Evolutionary conservation across 2,888 invertebrate genomes (phyloP).

Genomic region (Orthosia gothica): DNA sequence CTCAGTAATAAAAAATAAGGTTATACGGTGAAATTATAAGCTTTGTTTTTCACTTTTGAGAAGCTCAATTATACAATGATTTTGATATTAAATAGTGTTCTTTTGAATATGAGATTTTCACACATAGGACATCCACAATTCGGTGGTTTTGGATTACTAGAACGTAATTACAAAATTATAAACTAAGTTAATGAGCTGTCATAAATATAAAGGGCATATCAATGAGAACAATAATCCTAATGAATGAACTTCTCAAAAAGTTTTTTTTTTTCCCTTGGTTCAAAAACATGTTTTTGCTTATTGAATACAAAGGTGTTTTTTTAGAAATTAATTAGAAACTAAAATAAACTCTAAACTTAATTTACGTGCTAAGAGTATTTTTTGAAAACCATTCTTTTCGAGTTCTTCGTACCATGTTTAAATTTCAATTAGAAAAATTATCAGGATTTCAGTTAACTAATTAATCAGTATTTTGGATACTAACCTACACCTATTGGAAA

Average conservation of each 20-base stretch:
- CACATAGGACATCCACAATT: conserved; percentile 59
- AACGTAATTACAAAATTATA: conserved; percentile 55
- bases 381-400: conserved; percentile 61
- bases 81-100: conserved; percentile 31
- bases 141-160: conserved; percentile 56
- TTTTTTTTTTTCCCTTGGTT: conserved; percentile 32
- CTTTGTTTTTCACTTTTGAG: conserved; percentile 8
- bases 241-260: conserved; percentile 23
- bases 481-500: not conserved
- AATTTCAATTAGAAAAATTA: not conserved
- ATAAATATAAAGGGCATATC: conserved; percentile 12
- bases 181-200: conserved; percentile 50
- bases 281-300: conserved; percentile 44
- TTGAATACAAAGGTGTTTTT: conserved; percentile 50
- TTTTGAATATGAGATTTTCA: conserved; percentile 40
- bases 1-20: too few relatives aligned
- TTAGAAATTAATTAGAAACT: conserved; percentile 49
- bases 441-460: not conserved
- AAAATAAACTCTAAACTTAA: conserved; percentile 61
- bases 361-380: conserved; percentile 77
- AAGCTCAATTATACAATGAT: conserved; percentile 32
- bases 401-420: conserved; percentile 65
- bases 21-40: not conserved
- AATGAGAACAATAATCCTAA: conserved; percentile 36
- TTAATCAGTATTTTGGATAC: not conserved